phyloP scores from a whole-genome alignment of 2,113 vertebrate species.

The Peromyscus californicus region DNA sequence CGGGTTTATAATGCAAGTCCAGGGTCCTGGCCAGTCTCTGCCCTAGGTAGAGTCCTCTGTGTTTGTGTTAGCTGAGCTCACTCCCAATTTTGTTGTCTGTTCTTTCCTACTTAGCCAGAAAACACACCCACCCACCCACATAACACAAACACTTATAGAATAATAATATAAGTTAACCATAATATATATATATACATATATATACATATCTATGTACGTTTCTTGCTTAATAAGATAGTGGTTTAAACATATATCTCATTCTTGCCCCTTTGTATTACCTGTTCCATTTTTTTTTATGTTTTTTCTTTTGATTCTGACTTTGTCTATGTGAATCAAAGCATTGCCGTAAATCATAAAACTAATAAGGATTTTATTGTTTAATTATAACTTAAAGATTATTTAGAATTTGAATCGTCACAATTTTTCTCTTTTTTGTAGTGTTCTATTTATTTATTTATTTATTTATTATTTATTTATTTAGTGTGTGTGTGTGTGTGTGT shows the following conservation, averaged over 20 bases:
- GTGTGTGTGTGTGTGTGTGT: no score
- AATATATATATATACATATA: no score
- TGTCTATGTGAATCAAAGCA: not conserved
- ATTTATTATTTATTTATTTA: not conserved
- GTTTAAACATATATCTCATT: no score
- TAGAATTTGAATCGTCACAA: not conserved
- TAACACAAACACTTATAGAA: not conserved
- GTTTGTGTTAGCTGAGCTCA: not conserved
- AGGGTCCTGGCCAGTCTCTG: not conserved
- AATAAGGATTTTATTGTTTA: not conserved
- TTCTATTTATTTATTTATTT: not conserved
- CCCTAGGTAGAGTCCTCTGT: not conserved
- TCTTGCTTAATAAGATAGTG: not conserved
- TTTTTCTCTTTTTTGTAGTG: not conserved
- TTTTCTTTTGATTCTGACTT: slow-evolving; percentile 14
- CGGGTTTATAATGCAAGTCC: not conserved
- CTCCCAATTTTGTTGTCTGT: not conserved
- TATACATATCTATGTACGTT: not conserved
- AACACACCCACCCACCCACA: not conserved
- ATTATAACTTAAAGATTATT: not conserved
- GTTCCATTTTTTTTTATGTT: not conserved
- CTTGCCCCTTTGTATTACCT: not conserved
- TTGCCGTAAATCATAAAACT: not conserved
- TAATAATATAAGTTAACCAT: not conserved
- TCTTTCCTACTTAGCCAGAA: not conserved